Conservation (phyloP, 1,140 invertebrate species). For the Phocides pigmalion region DNA sequence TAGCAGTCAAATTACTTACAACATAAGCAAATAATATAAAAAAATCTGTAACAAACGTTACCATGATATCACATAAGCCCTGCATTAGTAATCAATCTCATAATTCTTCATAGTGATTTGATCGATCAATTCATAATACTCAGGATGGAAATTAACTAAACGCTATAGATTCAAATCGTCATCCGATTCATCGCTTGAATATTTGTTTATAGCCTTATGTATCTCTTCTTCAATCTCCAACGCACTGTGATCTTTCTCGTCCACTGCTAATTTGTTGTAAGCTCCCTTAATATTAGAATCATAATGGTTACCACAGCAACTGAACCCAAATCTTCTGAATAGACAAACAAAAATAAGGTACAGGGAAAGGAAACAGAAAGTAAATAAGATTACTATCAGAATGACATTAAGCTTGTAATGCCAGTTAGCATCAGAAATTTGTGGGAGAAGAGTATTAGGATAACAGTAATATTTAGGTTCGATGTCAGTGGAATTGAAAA, state of each 20-base stretch:
- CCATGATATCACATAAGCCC: constrained; percentile 60
- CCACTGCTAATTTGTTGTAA: constrained; percentile 70
- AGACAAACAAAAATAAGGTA: constrained; percentile 57
- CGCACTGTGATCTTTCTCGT: constrained; percentile 72
- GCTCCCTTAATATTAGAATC: constrained; percentile 63
- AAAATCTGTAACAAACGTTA: constrained; percentile 58
- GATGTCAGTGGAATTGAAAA: constrained; percentile 60
- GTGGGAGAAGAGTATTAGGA: constrained; percentile 62
- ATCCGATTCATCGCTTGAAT: constrained; percentile 71
- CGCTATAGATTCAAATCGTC: constrained; percentile 72
- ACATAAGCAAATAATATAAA: constrained; percentile 11
- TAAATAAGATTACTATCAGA: constrained; percentile 52
- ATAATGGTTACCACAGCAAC: constrained; percentile 58
- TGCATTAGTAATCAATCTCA: constrained; percentile 43
- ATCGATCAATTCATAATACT: constrained; percentile 60
- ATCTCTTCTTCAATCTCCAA: constrained; percentile 75
- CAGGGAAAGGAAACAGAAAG: constrained; percentile 48
- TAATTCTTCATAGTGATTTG: constrained; percentile 15
- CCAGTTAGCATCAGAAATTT: constrained; percentile 64
- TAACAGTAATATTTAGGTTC: constrained; percentile 69
- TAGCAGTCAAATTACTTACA: constrained; percentile 26
- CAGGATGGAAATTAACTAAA: constrained; percentile 50
- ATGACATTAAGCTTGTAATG: constrained; percentile 63
- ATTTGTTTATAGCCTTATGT: constrained; percentile 65
- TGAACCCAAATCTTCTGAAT: constrained; percentile 46